These are phyloP conservation scores for Hypomecis punctinalis DNA, from an alignment of 2,888 invertebrate genomes.

Conservation along the genomic window DNA sequence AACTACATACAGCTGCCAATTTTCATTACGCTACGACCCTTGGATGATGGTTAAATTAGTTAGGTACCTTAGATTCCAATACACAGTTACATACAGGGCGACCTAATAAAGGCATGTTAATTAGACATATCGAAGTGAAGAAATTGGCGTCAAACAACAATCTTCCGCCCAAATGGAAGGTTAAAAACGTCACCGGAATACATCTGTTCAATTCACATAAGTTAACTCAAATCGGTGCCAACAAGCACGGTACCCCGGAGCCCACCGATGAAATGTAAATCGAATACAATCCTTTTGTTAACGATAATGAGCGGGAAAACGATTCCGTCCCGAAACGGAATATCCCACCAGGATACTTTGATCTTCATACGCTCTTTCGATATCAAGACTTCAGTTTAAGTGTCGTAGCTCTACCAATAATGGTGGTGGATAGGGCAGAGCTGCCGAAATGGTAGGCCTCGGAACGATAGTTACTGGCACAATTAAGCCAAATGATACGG, in stretches of 20 bases:
- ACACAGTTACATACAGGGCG: no score
- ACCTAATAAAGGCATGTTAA: no score
- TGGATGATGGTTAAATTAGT: no score
- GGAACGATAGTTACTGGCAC: constrained; percentile 63
- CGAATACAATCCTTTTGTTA: constrained; percentile 69
- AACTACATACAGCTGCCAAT: no score
- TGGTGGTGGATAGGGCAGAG: constrained; percentile 49
- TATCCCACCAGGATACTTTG: constrained; percentile 46
- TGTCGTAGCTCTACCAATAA: constrained; percentile 52
- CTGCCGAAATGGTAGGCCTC: constrained; percentile 58
- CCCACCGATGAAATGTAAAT: constrained; percentile 67
- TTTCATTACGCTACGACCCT: no score
- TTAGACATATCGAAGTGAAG: neutral
- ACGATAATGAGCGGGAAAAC: constrained; percentile 68
- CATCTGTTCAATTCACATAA: constrained; percentile 16
- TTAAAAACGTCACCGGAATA: neutral
- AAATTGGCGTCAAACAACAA: neutral
- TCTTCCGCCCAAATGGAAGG: neutral
- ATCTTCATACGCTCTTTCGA: constrained; percentile 34
- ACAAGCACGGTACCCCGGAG: constrained; percentile 52
- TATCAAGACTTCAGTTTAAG: constrained; percentile 45
- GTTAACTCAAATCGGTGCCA: constrained; percentile 42
- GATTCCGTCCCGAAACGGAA: constrained; percentile 61
- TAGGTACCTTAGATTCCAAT: no score
- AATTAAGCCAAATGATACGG: constrained; percentile 65